phyloP scores from a whole-genome alignment of 2,888 invertebrate species.

The Eubasilissa splendida region DNA sequence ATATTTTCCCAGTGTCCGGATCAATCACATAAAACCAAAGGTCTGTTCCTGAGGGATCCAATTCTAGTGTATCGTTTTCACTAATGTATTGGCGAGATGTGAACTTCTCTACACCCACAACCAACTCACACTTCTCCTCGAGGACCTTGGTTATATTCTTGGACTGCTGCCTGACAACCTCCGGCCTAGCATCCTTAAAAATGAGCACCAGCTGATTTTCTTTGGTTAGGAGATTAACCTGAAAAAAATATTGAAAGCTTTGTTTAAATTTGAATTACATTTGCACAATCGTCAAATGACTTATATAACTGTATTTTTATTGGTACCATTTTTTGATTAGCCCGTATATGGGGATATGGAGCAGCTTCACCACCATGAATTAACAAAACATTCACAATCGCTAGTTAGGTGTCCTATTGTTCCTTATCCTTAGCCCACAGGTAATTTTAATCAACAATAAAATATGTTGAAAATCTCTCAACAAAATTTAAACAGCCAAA shows the following conservation, averaged over 20 bases:
- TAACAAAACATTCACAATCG: too few relatives aligned
- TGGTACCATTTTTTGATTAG: too few relatives aligned
- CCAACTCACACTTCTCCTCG: slow-evolving; percentile 81
- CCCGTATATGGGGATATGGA: too few relatives aligned
- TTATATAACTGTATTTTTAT: too few relatives aligned
- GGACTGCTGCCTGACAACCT: slow-evolving; percentile 74
- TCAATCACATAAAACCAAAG: slow-evolving; percentile 91
- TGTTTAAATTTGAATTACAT: too few relatives aligned
- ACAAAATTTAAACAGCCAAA: too few relatives aligned
- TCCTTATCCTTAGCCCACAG: too few relatives aligned
- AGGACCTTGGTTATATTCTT: slow-evolving; percentile 74
- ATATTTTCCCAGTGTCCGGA: slow-evolving; percentile 82
- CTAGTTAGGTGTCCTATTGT: too few relatives aligned
- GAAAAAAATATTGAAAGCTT: slow-evolving; percentile 56
- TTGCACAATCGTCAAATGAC: too few relatives aligned
- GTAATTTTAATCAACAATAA: too few relatives aligned
- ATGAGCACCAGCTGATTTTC: slow-evolving; percentile 85
- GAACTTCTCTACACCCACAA: slow-evolving; percentile 88
- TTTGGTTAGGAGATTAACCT: slow-evolving; percentile 86
- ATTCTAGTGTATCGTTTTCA: slow-evolving; percentile 82
- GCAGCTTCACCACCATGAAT: too few relatives aligned
- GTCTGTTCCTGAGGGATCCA: slow-evolving; percentile 83
- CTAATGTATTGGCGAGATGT: slow-evolving; percentile 82
- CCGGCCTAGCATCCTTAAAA: slow-evolving; percentile 82
- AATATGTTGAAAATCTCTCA: too few relatives aligned